A percentile compares a stretch with the other conserved stretches of the same genome.
Conservation (phyloP, 2,113 vertebrate species). For the Nesogale talazaci region DNA sequence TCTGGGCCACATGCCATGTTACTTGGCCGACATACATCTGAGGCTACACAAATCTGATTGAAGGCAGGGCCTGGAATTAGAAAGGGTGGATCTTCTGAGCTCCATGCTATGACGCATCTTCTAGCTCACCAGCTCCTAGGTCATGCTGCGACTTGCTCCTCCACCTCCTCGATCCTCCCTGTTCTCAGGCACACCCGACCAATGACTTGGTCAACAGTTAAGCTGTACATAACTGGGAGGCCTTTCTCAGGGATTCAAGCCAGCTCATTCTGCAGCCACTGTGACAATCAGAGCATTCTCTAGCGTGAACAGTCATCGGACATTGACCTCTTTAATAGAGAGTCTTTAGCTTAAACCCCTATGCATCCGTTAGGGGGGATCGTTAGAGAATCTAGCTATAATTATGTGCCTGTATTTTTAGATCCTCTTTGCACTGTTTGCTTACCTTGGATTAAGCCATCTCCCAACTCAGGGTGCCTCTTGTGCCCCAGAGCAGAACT, state of each 20-base stretch:
- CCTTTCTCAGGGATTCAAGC: neutral
- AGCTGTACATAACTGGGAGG: neutral
- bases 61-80: neutral
- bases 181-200: neutral
- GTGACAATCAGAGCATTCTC: neutral
- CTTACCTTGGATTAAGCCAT: neutral
- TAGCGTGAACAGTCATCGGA: neutral
- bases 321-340: neutral
- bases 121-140: neutral
- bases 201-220: neutral
- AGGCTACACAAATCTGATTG: neutral
- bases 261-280: neutral
- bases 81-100: conserved; percentile 26
- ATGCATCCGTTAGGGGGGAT: neutral
- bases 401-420: neutral
- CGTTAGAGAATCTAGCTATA: neutral
- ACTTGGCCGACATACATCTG: neutral
- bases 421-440: neutral
- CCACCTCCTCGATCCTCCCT: neutral
- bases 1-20: neutral
- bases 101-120: neutral
- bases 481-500: neutral
- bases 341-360: neutral
- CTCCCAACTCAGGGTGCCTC: neutral
- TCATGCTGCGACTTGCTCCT: neutral